Conservation (phyloP, 2,113 vertebrate genomes). For the Bolborhynchus lineola region DNA sequence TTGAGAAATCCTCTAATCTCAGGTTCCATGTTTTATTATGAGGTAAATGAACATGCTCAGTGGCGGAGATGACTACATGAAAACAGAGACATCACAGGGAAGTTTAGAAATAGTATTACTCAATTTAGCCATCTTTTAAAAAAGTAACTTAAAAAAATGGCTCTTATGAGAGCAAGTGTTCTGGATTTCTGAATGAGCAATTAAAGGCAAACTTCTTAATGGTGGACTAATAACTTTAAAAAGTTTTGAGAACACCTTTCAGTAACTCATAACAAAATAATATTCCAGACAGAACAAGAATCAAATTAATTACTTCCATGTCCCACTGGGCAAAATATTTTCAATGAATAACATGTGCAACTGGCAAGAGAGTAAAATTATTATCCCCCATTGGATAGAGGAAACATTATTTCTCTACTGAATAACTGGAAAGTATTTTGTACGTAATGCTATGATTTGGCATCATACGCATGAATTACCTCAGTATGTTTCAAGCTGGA, state of each 20-base stretch:
- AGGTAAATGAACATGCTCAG: neutral
- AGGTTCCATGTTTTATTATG: neutral
- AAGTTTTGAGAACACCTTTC: neutral
- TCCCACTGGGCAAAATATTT: constrained; percentile 12
- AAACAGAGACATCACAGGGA: neutral
- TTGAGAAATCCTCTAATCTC: neutral
- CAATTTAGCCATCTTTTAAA: neutral
- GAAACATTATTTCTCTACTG: neutral
- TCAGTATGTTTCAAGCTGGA: neutral
- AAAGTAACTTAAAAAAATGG: neutral
- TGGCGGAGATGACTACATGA: neutral
- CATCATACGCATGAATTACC: neutral
- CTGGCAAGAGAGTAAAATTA: neutral
- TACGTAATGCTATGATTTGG: neutral
- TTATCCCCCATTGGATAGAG: neutral
- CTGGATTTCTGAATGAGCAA: neutral
- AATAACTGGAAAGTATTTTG: constrained; percentile 12
- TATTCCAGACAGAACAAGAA: neutral
- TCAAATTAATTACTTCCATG: neutral
- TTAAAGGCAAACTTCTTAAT: neutral
- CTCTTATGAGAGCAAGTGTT: neutral
- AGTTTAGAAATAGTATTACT: constrained; percentile 25
- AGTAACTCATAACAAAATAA: neutral
- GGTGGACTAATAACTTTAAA: neutral
- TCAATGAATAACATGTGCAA: neutral